Conservation (phyloP, 2,113 vertebrate species). For the Podilymbus podiceps region DNA sequence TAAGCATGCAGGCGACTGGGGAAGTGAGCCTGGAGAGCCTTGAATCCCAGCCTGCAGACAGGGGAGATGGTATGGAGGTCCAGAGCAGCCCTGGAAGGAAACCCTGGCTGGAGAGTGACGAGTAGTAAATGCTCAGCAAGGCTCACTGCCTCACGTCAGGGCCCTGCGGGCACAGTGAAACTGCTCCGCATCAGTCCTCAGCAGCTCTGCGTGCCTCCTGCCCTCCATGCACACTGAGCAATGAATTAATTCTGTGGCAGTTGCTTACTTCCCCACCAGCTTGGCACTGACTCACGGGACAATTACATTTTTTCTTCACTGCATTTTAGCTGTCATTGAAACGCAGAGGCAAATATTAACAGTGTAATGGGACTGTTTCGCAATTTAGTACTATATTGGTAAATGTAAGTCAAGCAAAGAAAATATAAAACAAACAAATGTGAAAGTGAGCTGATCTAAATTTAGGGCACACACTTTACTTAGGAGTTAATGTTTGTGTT, state of each 20-base stretch:
- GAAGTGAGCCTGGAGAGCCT: background rate
- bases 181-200: background rate
- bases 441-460: background rate
- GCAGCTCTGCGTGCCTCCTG: background rate
- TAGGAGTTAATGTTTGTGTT: background rate
- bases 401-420: slow-evolving; percentile 25
- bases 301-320: background rate
- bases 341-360: slow-evolving; percentile 19
- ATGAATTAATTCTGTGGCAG: background rate
- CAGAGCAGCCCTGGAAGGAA: background rate
- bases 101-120: background rate
- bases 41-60: background rate
- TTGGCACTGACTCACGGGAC: background rate
- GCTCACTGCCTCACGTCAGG: background rate
- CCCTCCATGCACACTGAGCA: background rate
- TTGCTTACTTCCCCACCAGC: background rate
- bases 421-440: background rate
- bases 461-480: background rate
- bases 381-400: background rate
- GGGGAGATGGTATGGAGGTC: background rate
- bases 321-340: background rate
- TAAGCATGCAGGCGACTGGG: no score
- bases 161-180: background rate
- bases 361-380: background rate
- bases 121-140: background rate